A percentile compares a stretch with the other conserved stretches of the same genome.
phyloP scores from a whole-genome alignment of 2,888 invertebrate genomes.

The Acleris sparsana region DNA sequence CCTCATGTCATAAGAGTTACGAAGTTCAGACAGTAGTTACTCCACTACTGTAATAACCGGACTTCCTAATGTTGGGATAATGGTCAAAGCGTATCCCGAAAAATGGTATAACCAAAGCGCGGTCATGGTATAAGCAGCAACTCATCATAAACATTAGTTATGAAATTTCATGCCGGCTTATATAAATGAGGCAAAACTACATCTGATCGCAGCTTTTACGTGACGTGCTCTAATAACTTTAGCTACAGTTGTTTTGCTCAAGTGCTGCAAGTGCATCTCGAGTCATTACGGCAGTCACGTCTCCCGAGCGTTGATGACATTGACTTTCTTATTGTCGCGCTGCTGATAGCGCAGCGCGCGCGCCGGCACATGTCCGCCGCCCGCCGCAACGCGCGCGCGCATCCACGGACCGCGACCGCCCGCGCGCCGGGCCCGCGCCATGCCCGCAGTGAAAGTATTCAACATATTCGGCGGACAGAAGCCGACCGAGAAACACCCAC shows the following conservation, averaged over 20 bases:
- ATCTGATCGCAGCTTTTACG: neutral
- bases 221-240: slow-evolving; percentile 20
- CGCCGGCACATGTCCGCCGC: slow-evolving; percentile 73
- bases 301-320: slow-evolving; percentile 68
- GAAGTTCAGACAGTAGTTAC: too few species aligned
- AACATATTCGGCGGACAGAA: slow-evolving; percentile 82
- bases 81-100: too few species aligned
- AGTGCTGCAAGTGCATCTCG: slow-evolving; percentile 41
- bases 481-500: slow-evolving; percentile 74
- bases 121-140: too few species aligned
- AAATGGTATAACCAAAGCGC: too few species aligned
- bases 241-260: slow-evolving; percentile 24
- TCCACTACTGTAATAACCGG: too few species aligned
- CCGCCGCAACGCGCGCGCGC: slow-evolving; percentile 78
- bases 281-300: slow-evolving; percentile 60
- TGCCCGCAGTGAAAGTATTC: slow-evolving; percentile 83
- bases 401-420: slow-evolving; percentile 69
- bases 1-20: too few species aligned
- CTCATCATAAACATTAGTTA: too few species aligned
- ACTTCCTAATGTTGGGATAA: too few species aligned
- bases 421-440: slow-evolving; percentile 74
- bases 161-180: neutral
- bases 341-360: slow-evolving; percentile 57
- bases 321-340: slow-evolving; percentile 76
- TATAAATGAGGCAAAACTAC: neutral